Base-by-base conservation (phyloP, 1,140 invertebrate genomes). In the Dryas iulia region DNA sequence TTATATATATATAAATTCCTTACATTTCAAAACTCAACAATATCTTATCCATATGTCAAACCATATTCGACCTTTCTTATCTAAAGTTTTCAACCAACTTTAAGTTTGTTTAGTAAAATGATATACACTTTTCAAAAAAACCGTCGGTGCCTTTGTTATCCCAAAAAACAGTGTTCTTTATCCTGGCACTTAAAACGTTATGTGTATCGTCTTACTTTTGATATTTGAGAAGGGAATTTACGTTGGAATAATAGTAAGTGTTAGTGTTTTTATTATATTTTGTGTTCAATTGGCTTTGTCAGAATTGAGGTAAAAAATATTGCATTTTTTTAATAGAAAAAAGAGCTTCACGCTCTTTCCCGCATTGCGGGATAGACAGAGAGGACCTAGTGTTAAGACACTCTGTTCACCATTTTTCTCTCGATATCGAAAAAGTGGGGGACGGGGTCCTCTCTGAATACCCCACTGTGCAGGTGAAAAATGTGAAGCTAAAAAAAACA, bases 151-250 rank as follows among this genome's bases (percentile, higher is more conserved):
- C 35, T 61, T 61, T 61, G 59, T 61, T 61, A 61, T 61, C 35
- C 25, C 47, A 18, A 14, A 26, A 21, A 24, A 61, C 59, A 61
- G 26, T 26, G 33, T 61, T 39, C 39, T 11, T 64, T 26, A 64
- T 28, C 11, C 62, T 11, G 62, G 62, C 52, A 64, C 62, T 64
- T 35, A 64, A 64, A 64, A 64, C 62, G 8, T 47, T 47, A 18
- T 47, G 7, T 31, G 62, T 10, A 56, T 64, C 52, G 28, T 18
- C 18, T 64, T 56, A 14, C 62, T 56, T 64, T 56, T 64, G 62
- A 64, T 54, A 64, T 64, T 56, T 56, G 62, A 64, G 47, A 35
- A 53, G 62, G 47, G 30, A 57, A 64, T 64, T 64, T 56, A 53
- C 59, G 30, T 57, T 63, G 47, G 53, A 57, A 64, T 30, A 61